phyloP scores from a whole-genome alignment of 2,888 invertebrate species.

The Orchesellides sinensis region DNA sequence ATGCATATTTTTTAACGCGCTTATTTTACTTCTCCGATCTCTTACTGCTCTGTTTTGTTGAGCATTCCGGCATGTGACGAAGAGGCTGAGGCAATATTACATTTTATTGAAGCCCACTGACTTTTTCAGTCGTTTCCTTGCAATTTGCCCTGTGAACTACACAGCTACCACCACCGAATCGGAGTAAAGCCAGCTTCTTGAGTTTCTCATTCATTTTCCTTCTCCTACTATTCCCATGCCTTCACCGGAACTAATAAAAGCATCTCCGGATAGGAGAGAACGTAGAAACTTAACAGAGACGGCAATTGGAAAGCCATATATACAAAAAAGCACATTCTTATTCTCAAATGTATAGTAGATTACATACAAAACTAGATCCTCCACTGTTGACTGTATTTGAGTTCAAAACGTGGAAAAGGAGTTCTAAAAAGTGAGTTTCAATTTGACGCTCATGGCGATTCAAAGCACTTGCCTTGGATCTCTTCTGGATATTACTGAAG shows the following conservation, averaged over 20 bases:
- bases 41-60: constrained; percentile 2
- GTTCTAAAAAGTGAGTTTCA: constrained; percentile 14
- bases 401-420: neutral
- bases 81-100: constrained; percentile 2
- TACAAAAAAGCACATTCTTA: too few relatives aligned
- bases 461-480: constrained; percentile 15
- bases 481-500: neutral
- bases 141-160: constrained; percentile 25
- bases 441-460: constrained; percentile 43
- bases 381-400: too few relatives aligned
- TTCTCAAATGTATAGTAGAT: too few relatives aligned
- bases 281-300: neutral
- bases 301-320: neutral
- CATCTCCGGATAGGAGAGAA: constrained; percentile 1
- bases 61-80: constrained; percentile 32
- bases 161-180: constrained; percentile 13
- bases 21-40: constrained; percentile 30
- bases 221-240: constrained; percentile 19
- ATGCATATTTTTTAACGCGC: constrained; percentile 28
- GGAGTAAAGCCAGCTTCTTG: neutral
- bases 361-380: too few relatives aligned
- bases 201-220: constrained; percentile 2
- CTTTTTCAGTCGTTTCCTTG: constrained; percentile 25
- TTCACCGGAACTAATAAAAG: constrained; percentile 43
- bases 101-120: constrained; percentile 24